These are phyloP conservation scores for Bedellia somnulentella DNA, from an alignment of 2,888 invertebrate species.

Conservation along the genomic window DNA sequence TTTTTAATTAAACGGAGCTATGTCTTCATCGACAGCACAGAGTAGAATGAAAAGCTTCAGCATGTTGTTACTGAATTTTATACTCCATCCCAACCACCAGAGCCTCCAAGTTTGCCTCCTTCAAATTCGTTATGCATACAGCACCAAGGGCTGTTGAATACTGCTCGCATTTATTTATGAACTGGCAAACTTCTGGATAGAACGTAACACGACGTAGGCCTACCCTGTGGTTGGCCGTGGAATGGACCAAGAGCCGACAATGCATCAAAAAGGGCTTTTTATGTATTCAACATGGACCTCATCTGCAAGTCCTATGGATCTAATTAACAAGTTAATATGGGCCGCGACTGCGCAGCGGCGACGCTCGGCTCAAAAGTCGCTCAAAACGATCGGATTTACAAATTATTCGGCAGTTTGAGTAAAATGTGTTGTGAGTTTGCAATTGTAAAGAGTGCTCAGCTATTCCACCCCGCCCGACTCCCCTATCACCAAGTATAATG, in stretches of 20 bases:
- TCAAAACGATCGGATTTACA: too few relatives aligned
- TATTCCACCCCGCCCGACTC: slow-evolving; percentile 57
- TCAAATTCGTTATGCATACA: slow-evolving; percentile 65
- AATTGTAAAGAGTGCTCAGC: slow-evolving; percentile 59
- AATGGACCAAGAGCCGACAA: slow-evolving; percentile 25
- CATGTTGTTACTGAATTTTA: slow-evolving; percentile 63
- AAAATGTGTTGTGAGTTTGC: slow-evolving; percentile 41
- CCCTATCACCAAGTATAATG: slow-evolving; percentile 66
- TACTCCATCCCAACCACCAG: slow-evolving; percentile 60
- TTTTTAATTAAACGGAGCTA: slow-evolving; percentile 55
- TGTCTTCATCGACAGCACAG: slow-evolving; percentile 53
- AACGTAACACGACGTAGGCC: slow-evolving; percentile 51
- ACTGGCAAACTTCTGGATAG: slow-evolving; percentile 61
- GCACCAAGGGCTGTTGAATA: slow-evolving; percentile 65
- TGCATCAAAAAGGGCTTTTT: slow-evolving; percentile 68
- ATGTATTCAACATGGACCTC: slow-evolving; percentile 72
- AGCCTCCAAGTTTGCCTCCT: slow-evolving; percentile 63
- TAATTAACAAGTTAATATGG: slow-evolving; percentile 91
- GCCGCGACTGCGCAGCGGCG: slow-evolving; percentile 67
- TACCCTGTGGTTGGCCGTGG: slow-evolving; percentile 21
- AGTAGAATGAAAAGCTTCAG: slow-evolving; percentile 59
- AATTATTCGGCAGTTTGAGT: slow-evolving; percentile 10
- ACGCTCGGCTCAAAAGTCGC: slow-evolving; percentile 43
- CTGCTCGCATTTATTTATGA: slow-evolving; percentile 64
- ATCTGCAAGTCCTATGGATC: slow-evolving; percentile 89